Conservation (phyloP, 1,140 invertebrate species). For the Bombus breviceps region DNA sequence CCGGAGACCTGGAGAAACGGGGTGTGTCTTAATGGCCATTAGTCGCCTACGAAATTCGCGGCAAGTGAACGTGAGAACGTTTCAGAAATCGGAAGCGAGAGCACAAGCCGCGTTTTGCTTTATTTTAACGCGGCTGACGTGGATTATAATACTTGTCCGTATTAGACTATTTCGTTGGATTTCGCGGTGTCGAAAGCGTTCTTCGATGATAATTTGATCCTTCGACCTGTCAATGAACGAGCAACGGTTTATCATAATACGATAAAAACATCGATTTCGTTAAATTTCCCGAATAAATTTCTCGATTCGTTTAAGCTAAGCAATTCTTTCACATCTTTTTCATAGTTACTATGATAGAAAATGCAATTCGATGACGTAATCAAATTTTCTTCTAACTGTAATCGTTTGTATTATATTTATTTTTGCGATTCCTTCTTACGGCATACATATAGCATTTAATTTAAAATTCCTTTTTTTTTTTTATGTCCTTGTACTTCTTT, state of each 20-base stretch:
- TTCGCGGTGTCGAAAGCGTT: not conserved
- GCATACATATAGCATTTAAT: not conserved
- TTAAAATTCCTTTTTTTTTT: not conserved
- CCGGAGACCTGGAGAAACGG: not conserved
- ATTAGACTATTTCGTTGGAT: not conserved
- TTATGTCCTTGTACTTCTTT: not conserved
- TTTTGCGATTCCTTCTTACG: not conserved
- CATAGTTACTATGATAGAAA: too few relatives aligned
- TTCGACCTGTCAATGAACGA: too few relatives aligned
- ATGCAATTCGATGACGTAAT: too few relatives aligned
- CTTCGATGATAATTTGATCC: too few relatives aligned
- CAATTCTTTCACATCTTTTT: too few relatives aligned
- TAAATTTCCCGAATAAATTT: too few relatives aligned
- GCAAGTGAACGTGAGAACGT: not conserved
- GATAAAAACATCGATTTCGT: too few relatives aligned
- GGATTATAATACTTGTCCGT: not conserved
- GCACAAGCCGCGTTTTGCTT: not conserved
- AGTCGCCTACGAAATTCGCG: not conserved
- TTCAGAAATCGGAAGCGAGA: not conserved
- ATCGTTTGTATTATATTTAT: not conserved
- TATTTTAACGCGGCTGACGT: not conserved
- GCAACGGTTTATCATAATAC: too few relatives aligned
- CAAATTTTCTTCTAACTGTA: too few relatives aligned
- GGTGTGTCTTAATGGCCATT: slow-evolving; percentile 11
- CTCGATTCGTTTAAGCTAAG: too few relatives aligned